A percentile compares a stretch with the other conserved stretches of the same genome.
Evolutionary conservation across 2,113 vertebrate species (phyloP).

Genomic region (Polyodon spathula): DNA sequence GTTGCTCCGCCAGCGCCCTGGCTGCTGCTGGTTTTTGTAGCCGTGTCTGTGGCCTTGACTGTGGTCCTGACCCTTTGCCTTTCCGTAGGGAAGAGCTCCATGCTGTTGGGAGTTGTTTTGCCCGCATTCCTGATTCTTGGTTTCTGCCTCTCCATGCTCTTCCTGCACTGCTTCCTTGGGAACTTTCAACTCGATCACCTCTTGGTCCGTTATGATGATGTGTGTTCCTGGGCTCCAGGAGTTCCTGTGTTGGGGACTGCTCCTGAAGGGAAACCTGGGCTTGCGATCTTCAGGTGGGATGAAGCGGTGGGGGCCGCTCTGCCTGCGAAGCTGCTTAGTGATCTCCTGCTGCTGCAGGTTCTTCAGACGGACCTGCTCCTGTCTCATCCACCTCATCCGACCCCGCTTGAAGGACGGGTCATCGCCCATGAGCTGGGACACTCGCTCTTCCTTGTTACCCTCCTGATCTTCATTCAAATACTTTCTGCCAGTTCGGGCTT

Average conservation of each 20-base stretch:
- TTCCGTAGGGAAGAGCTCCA: constrained; percentile 43
- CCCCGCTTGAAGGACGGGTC: constrained; percentile 70
- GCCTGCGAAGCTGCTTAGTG: constrained; percentile 81
- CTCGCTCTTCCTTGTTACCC: constrained; percentile 59
- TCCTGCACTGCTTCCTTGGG: constrained; percentile 75
- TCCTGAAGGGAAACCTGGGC: constrained; percentile 92
- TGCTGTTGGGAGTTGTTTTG: constrained; percentile 53
- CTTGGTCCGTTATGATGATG: constrained; percentile 90
- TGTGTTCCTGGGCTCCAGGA: constrained; percentile 95
- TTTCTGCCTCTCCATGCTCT: constrained; percentile 46
- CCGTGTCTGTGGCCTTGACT: constrained; percentile 64
- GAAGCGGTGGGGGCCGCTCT: constrained; percentile 80
- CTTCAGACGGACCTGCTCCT: constrained; percentile 86
- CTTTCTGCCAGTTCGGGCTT: constrained; percentile 33
- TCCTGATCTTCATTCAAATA: constrained; percentile 35
- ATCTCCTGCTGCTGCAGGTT: constrained; percentile 94
- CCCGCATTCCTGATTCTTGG: constrained; percentile 22
- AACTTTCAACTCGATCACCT: constrained; percentile 86
- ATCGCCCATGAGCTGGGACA: constrained; percentile 56
- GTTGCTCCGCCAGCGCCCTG: constrained; percentile 81
- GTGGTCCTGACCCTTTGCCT: constrained; percentile 56
- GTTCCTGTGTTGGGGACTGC: constrained; percentile 90
- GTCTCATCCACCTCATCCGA: constrained; percentile 83
- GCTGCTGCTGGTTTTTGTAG: constrained; percentile 38
- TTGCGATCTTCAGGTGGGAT: constrained; percentile 95